phyloP scores from a whole-genome alignment of 2,888 invertebrate genomes.

The Sesia bembeciformis region DNA sequence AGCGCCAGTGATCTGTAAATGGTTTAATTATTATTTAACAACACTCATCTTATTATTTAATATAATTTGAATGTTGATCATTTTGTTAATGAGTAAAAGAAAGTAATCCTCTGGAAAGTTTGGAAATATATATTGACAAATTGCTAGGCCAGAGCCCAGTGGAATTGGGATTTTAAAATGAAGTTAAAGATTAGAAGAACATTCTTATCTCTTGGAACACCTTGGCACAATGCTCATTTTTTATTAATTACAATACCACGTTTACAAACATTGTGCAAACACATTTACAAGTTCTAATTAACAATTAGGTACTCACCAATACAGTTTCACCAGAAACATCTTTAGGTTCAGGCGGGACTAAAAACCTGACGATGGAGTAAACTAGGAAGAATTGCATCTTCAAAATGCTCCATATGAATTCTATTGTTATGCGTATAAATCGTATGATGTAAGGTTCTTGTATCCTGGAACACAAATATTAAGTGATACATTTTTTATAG shows the following conservation, averaged over 20 bases:
- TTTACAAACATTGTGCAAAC: too few species aligned
- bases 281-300: too few species aligned
- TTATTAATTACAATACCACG: too few species aligned
- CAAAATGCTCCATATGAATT: conserved; percentile 62
- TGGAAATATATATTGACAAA: conserved; percentile 4
- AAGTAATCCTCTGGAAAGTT: neutral
- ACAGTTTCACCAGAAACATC: conserved; percentile 83
- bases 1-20: conserved; percentile 83
- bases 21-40: neutral
- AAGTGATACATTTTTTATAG: too few species aligned
- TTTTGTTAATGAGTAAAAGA: neutral
- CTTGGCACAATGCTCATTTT: too few species aligned
- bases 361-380: conserved; percentile 49
- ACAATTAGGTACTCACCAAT: conserved; percentile 70
- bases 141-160: too few species aligned
- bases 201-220: too few species aligned
- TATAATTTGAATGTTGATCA: neutral
- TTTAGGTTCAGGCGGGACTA: conserved; percentile 76
- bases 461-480: conserved; percentile 28
- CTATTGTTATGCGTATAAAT: conserved; percentile 45
- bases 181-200: too few species aligned
- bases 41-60: too few species aligned
- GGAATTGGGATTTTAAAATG: too few species aligned
- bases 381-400: neutral
- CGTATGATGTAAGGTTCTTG: conserved; percentile 39